These are phyloP conservation scores for Spheniscus mendiculus DNA, from an alignment of 2,113 vertebrate species.

Conservation along the genomic window DNA sequence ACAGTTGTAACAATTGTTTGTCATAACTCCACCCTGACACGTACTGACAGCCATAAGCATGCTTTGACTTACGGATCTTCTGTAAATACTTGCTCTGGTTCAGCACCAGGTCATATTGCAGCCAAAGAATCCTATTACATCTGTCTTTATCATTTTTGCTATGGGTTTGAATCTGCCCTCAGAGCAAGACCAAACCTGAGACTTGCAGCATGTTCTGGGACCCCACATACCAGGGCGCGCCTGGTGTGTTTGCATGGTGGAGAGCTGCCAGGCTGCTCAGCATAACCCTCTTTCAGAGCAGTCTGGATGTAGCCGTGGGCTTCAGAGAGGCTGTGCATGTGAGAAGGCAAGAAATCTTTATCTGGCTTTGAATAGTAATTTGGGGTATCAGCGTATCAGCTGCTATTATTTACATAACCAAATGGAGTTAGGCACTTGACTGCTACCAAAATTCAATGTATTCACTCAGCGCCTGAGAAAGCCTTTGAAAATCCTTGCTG, in stretches of 20 bases:
- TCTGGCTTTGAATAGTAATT: neutral
- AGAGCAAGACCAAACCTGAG: slow-evolving; percentile 23
- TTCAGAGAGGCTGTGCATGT: neutral
- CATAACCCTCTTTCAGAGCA: neutral
- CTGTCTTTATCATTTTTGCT: neutral
- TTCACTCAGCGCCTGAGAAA: neutral
- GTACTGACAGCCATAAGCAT: neutral
- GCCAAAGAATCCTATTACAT: neutral
- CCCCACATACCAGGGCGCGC: neutral
- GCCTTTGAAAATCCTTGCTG: neutral
- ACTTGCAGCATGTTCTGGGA: neutral
- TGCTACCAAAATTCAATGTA: neutral
- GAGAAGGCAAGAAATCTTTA: neutral
- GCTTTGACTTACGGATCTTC: neutral
- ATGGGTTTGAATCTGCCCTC: neutral
- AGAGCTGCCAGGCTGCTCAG: neutral
- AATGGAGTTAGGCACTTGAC: neutral
- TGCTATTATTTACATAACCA: neutral
- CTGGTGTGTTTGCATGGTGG: neutral
- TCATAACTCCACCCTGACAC: neutral
- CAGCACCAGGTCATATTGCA: slow-evolving; percentile 12
- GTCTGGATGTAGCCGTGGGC: neutral
- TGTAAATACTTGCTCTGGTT: slow-evolving; percentile 46
- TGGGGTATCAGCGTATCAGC: neutral
- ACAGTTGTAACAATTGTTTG: neutral